Conservation (phyloP, 2,113 vertebrate species). For the Polypterus bichir region DNA sequence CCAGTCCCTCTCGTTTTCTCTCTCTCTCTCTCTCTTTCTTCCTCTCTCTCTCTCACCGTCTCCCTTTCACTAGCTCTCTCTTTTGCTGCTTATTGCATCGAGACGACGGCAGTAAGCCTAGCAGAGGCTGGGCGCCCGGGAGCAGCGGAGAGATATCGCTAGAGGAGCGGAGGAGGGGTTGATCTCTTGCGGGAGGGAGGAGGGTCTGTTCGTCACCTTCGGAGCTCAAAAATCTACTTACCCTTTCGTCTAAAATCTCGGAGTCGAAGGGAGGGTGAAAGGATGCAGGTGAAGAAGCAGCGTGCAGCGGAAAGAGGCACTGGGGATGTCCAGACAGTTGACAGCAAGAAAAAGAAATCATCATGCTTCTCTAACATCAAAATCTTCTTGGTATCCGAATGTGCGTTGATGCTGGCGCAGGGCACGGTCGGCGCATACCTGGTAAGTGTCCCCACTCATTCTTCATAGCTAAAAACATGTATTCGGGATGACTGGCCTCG, state of each 20-base stretch:
- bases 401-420: conserved; percentile 91
- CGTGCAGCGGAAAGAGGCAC: conserved; percentile 46
- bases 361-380: conserved; percentile 92
- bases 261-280: conserved; percentile 23
- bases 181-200: no score
- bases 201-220: no score
- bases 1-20: conserved; percentile 6
- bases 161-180: no score
- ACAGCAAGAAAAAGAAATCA: conserved; percentile 57
- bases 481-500: no score
- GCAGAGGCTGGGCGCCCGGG: no score
- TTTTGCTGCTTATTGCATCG: no score
- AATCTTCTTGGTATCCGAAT: conserved; percentile 89
- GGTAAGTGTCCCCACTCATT: conserved; percentile 58
- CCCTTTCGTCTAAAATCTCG: neutral
- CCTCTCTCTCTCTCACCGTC: neutral
- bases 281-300: conserved; percentile 69
- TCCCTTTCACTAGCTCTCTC: neutral
- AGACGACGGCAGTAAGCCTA: no score
- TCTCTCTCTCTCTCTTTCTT: neutral
- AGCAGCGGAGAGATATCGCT: no score
- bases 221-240: no score
- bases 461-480: no score
- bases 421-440: conserved; percentile 94
- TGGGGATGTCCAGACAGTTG: conserved; percentile 49